Conservation (phyloP, 2,797 vertebrate species). For the Anomalospiza imberbis region DNA sequence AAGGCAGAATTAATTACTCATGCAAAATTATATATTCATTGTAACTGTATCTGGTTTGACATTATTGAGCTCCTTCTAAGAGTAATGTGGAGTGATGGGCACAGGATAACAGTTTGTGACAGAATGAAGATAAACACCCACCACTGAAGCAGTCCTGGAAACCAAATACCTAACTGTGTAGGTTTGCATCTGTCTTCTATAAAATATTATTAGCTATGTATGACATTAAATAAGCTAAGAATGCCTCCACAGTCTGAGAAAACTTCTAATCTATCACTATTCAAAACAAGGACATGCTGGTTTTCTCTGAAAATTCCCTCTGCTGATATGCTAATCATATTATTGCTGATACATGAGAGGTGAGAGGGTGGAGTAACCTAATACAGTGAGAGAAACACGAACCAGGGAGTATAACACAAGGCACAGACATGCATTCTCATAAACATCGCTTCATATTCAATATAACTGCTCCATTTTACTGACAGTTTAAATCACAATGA, state of each 20-base stretch:
- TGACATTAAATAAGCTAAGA: background rate
- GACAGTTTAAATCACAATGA: conserved; percentile 45
- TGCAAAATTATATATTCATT: background rate
- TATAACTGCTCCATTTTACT: background rate
- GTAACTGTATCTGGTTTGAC: background rate
- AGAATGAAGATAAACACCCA: background rate
- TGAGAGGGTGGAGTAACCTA: background rate
- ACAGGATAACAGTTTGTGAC: background rate
- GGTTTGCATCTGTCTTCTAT: background rate
- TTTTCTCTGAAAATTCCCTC: background rate
- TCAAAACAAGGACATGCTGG: background rate
- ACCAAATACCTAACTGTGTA: background rate
- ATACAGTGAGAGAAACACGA: background rate
- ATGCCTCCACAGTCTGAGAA: background rate
- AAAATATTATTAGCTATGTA: background rate
- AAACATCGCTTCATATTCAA: conserved; percentile 23
- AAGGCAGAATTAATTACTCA: background rate
- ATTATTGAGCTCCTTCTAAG: background rate
- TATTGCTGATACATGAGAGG: background rate
- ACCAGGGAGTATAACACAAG: background rate
- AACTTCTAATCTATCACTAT: background rate
- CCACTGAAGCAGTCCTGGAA: background rate
- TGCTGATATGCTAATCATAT: background rate
- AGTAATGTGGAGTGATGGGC: background rate
- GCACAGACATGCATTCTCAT: background rate